Evolutionary conservation across 2,888 invertebrate species (phyloP), one percentile per base, ranked within the genome.

Genomic region (Brassicogethes aeneus): DNA sequence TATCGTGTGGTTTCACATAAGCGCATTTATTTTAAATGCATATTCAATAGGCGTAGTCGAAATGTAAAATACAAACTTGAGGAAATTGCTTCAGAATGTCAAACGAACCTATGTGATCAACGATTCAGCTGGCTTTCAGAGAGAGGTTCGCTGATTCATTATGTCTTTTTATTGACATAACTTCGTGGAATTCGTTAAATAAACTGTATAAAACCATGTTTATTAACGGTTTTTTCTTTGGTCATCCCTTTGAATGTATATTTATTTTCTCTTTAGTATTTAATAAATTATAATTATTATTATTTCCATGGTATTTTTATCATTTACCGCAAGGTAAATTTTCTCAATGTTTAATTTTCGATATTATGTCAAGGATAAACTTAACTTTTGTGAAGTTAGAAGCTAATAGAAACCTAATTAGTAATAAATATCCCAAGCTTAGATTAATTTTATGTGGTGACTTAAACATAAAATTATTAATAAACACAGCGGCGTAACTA

Each of bases 181-280:
- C 23, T 23, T 23, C 23, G 23, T 23, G 23, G 23, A 23, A 23
- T 23, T 23, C 23, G 23, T 23, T 23, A 23, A 23, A 23, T 23
- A 23, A 23, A 23, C 10, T 10, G 23, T 23, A n/a, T n/a, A n/a
- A n/a, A 23, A 23, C 23, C 23, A 10, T 23, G 5, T 23, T 7
- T 23, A 7, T 23, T 23, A 5, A 23, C 5, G 23, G 5, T 10
- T 23, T 23, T 23, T 23, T 23, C 5, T 10, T 10, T 7, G 23
- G 5, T 23, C 23, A 10, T 23, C 23, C 10, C 23, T 23, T 23
- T 23, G 23, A 7, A 23, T 23, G 23, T 10, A 23, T 23, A 23
- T 23, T 23, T 23, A 10, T n/a, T n/a, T n/a, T n/a, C n/a, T n/a
- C n/a, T n/a, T n/a, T n/a, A n/a, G n/a, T n/a, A n/a, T n/a, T n/a